phyloP scores from a whole-genome alignment of 2,888 invertebrate genomes.

The Drosophila austrosaltans region DNA sequence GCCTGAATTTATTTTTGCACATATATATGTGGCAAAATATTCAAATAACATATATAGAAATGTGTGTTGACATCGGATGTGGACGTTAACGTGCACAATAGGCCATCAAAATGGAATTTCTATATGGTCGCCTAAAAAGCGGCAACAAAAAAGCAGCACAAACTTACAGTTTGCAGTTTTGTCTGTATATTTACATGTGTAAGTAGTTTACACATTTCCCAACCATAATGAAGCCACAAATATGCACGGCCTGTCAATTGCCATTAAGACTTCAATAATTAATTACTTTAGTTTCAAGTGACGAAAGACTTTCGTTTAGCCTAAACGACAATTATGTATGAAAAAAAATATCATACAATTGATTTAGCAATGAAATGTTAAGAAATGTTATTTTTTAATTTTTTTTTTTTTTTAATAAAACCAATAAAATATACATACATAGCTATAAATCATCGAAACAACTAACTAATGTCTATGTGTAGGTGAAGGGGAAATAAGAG shows the following conservation, averaged over 20 bases:
- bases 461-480: too few relatives aligned
- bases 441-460: too few relatives aligned
- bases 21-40: slow-evolving; percentile 9
- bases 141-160: background rate
- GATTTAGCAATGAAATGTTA: too few relatives aligned
- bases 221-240: slow-evolving; percentile 40
- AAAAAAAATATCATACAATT: background rate
- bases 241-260: slow-evolving; percentile 17
- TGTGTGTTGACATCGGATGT: background rate
- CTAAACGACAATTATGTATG: background rate
- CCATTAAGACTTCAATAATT: slow-evolving; percentile 14
- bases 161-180: background rate
- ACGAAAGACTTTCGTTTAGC: background rate
- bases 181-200: background rate
- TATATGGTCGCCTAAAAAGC: slow-evolving; percentile 1
- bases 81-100: background rate
- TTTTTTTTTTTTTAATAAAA: too few relatives aligned
- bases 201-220: slow-evolving; percentile 23
- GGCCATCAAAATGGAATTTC: background rate
- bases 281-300: slow-evolving; percentile 6
- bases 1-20: slow-evolving; percentile 52
- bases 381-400: too few relatives aligned
- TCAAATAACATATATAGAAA: background rate
- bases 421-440: too few relatives aligned
- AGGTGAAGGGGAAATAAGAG: too few relatives aligned